phyloP scores from a whole-genome alignment of 2,797 vertebrate species.

The Tympanoctomys barrerae region DNA sequence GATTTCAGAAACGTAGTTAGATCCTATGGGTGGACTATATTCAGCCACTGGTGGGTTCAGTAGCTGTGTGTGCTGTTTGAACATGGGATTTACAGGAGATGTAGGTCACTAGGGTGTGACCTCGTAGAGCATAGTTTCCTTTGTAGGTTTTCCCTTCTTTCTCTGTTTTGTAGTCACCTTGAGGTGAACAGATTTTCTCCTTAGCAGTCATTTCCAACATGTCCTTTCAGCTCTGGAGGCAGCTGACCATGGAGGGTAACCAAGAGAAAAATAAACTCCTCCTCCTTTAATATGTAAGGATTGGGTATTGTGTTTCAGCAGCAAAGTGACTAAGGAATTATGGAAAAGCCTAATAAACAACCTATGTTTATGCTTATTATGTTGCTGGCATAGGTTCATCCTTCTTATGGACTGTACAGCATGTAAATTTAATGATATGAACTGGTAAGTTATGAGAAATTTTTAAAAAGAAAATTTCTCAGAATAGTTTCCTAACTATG shows the following conservation, averaged over 20 bases:
- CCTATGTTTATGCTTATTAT: neutral
- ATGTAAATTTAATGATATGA: constrained; percentile 11
- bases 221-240: neutral
- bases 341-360: neutral
- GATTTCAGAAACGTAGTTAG: neutral
- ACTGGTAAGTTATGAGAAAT: neutral
- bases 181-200: neutral
- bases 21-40: neutral
- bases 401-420: neutral
- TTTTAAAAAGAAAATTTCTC: neutral
- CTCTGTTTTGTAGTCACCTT: neutral
- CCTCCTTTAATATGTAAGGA: neutral
- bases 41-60: neutral
- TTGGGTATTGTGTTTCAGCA: neutral
- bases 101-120: neutral
- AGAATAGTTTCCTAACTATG: neutral
- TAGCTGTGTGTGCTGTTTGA: neutral
- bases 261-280: neutral
- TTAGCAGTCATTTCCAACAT: neutral
- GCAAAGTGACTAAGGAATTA: neutral
- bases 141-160: neutral
- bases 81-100: neutral
- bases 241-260: neutral
- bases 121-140: neutral
- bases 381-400: constrained; percentile 5